These are phyloP conservation scores for Popillia japonica DNA, from an alignment of 1,140 invertebrate genomes.

Conservation along the genomic window DNA sequence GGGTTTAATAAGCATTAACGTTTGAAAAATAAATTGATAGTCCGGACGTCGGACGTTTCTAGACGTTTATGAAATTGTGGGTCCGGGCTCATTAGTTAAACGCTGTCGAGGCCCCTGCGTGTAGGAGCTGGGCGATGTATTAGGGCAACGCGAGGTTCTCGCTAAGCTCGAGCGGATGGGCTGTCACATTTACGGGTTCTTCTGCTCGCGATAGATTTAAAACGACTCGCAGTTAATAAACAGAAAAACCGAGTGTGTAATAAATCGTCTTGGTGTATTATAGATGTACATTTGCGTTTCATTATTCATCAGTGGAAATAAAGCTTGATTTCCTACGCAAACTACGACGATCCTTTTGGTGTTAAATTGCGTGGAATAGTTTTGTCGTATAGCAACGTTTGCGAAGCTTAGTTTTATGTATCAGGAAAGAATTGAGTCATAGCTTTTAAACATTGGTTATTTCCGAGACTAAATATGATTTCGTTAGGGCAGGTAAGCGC, in stretches of 20 bases:
- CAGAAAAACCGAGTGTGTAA: background rate
- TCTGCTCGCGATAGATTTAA: background rate
- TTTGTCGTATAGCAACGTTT: too few relatives aligned
- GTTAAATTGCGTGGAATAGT: too few relatives aligned
- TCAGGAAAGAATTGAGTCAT: too few relatives aligned
- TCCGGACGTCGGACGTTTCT: slow-evolving; percentile 40
- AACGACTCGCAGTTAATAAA: slow-evolving; percentile 1
- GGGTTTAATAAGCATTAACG: slow-evolving; percentile 45
- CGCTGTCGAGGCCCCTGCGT: background rate
- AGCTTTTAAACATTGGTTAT: too few relatives aligned
- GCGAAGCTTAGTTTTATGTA: too few relatives aligned
- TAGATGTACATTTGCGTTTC: too few relatives aligned
- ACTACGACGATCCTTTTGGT: too few relatives aligned
- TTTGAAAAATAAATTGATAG: slow-evolving; percentile 48
- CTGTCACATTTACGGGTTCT: slow-evolving; percentile 14
- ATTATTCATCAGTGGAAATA: too few relatives aligned
- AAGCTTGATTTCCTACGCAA: too few relatives aligned
- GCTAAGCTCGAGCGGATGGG: background rate
- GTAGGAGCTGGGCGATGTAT: background rate
- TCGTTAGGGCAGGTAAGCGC: too few relatives aligned
- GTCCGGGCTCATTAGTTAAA: slow-evolving; percentile 18
- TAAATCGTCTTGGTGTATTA: too few relatives aligned
- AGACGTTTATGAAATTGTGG: slow-evolving; percentile 28
- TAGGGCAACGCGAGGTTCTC: background rate
- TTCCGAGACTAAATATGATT: too few relatives aligned